Percentiles rank a stretch among this genome's conserved stretches.
These are phyloP conservation scores for Erpornis zantholeuca DNA, from an alignment of 2,113 vertebrate genomes.

Conservation along the genomic window DNA sequence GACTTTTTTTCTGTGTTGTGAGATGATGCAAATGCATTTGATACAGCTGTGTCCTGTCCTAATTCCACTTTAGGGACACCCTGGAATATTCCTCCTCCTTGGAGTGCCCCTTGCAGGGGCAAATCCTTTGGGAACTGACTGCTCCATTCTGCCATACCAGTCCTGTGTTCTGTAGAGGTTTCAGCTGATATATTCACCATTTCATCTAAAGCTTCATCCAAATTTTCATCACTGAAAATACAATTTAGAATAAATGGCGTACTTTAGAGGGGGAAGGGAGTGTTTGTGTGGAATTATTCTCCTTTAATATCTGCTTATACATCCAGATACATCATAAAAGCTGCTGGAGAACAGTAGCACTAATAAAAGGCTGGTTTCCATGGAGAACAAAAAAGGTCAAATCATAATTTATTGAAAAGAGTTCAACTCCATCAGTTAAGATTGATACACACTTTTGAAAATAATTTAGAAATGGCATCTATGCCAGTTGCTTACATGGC, in stretches of 20 bases:
- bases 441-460: background rate
- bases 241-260: background rate
- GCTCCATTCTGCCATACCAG: accelerated
- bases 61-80: no score
- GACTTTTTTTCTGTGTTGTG: background rate
- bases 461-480: background rate
- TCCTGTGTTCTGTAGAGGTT: background rate
- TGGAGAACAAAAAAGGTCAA: constrained; percentile 68
- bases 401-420: constrained; percentile 9
- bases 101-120: background rate
- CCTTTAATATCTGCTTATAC: background rate
- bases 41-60: background rate
- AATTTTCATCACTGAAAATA: background rate
- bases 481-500: constrained; percentile 61
- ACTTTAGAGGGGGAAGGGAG: background rate
- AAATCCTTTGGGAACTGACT: background rate
- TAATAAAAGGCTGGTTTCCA: constrained; percentile 53
- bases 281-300: background rate
- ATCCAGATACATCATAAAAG: background rate
- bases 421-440: constrained; percentile 23
- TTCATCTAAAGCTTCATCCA: background rate
- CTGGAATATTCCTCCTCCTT: background rate
- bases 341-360: background rate
- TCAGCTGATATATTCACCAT: background rate
- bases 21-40: accelerated